Evolutionary conservation across 2,888 invertebrate genomes (phyloP).

Genomic region (Stenotaenia linearis): DNA sequence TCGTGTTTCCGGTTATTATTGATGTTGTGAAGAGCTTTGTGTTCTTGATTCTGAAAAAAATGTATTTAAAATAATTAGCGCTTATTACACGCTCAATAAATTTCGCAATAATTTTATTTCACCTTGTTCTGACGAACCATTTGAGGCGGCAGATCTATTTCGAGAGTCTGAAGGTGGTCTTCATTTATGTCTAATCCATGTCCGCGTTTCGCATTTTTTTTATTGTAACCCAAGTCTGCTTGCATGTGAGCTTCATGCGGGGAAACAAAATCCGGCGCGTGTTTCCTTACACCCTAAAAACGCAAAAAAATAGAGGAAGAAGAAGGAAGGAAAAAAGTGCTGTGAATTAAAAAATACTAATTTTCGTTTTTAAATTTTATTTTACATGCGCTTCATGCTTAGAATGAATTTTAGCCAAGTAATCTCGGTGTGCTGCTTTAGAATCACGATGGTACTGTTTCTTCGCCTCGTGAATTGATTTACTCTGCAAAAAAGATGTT

Average conservation of each 20-base stretch:
- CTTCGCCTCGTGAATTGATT: neutral
- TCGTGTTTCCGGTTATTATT: neutral
- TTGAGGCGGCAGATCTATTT: neutral
- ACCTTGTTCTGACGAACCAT: neutral
- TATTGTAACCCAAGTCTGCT: constrained; percentile 28
- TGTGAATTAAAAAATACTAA: neutral
- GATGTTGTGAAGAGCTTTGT: neutral
- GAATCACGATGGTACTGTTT: neutral
- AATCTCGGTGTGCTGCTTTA: neutral
- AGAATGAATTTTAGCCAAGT: neutral
- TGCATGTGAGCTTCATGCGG: constrained; percentile 34
- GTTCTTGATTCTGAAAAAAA: neutral
- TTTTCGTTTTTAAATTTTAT: neutral
- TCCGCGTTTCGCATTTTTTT: neutral
- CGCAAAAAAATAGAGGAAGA: neutral
- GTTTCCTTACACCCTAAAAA: constrained; percentile 28
- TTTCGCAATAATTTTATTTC: neutral
- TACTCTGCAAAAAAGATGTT: neutral
- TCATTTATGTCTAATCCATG: neutral
- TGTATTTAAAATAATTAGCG: neutral
- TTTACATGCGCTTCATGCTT: neutral
- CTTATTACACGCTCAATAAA: neutral
- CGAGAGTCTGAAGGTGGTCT: neutral
- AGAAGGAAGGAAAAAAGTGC: neutral
- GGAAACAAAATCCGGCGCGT: constrained; percentile 31